These are phyloP conservation scores for Cydia strobilella DNA, from an alignment of 1,140 invertebrate genomes.

Conservation along the genomic window DNA sequence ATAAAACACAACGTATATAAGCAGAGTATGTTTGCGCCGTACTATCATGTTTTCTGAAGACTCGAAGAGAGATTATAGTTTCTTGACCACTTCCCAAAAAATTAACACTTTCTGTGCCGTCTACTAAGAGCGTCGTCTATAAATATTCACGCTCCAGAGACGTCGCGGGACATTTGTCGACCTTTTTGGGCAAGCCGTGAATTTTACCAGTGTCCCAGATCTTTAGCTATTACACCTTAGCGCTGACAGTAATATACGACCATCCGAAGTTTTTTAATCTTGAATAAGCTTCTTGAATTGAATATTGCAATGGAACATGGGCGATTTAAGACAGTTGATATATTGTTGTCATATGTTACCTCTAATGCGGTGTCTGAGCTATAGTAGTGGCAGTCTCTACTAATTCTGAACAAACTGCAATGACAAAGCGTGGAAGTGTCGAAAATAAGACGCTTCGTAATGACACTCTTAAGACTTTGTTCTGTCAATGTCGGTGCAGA, in stretches of 20 bases:
- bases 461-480: too few species aligned
- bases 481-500: too few species aligned
- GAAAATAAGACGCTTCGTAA: too few species aligned
- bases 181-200: slow-evolving; percentile 15
- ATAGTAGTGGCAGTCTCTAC: too few species aligned
- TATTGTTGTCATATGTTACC: too few species aligned
- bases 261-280: slow-evolving; percentile 10
- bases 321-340: too few species aligned
- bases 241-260: slow-evolving; percentile 7
- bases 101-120: slow-evolving; percentile 16
- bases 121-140: slow-evolving; percentile 33
- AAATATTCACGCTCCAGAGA: slow-evolving; percentile 38
- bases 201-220: slow-evolving; percentile 19
- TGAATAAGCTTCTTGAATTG: not conserved
- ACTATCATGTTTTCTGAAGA: too few species aligned
- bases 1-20: too few species aligned
- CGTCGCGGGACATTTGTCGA: slow-evolving; percentile 16
- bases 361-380: too few species aligned
- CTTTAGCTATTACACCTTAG: slow-evolving; percentile 20
- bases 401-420: too few species aligned
- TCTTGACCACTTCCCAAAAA: not conserved
- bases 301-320: not conserved
- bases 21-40: too few species aligned
- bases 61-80: not conserved
- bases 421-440: too few species aligned